Base-by-base conservation (phyloP, 2,888 invertebrate genomes). In the Acleris holmiana region DNA sequence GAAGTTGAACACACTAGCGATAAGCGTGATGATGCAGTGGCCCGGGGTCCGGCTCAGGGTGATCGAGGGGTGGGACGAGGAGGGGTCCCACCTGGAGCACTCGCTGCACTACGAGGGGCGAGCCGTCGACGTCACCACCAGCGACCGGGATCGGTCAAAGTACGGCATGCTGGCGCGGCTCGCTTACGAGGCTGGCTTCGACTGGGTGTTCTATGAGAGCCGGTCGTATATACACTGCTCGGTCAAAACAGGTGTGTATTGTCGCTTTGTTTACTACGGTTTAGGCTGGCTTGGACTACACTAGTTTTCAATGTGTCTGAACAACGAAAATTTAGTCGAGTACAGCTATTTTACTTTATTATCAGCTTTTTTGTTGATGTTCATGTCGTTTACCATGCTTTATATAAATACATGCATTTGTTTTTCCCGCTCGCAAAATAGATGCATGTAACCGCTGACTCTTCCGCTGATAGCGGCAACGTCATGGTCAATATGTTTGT, bases 1-100 rank as follows among this genome's bases (percentile, higher is more conserved):
- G 91, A 98, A 97, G 88, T 93, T 99, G 77, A 98, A 98, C 91
- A 97, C 97, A 66, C 92, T 99, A 81, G 98, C 99, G 63, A 97
- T 98, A 83, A 97, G 97, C 77, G 99, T 99, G 87, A 98, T 98
- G 98, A 99, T 99, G 93, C 97, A 98, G 87, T 99, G 99, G 99
- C 98, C 98, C 0, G 97, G 98, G n/a, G 96, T 98, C 69, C 95
- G 95, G 75, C 94, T 99, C 76, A 94, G 98, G 63, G 99, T 99
- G 69, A 98, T 97, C 71, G 99, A 99, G 88, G 98, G 98, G 61
- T 99, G 98, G 98, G 98, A 98, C 82, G 98, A 98, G 84, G 96
- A 96, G 79, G 94, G 94, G 70, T 94, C 95, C 64, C 96, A 97
- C 83, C 93, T 95, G 63, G 94, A 94, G 70, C 96, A 97, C 82